A percentile compares a stretch with the other conserved stretches of the same genome.
Conservation (phyloP, 2,888 invertebrate species). For the Papilio demoleus region DNA sequence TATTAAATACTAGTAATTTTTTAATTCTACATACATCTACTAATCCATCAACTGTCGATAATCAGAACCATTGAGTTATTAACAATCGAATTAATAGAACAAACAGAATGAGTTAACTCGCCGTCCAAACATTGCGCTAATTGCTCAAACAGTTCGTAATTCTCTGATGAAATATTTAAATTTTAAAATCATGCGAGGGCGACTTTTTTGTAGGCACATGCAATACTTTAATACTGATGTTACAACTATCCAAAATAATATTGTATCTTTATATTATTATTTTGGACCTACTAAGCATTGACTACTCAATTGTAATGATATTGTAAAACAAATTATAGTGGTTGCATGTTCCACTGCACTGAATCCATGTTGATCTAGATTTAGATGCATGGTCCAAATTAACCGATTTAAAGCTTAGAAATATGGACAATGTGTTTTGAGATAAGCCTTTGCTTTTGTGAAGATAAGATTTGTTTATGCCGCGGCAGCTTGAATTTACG, state of each 20-base stretch:
- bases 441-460: constrained; percentile 60
- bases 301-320: background rate
- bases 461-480: constrained; percentile 75
- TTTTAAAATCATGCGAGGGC: constrained; percentile 61
- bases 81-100: constrained; percentile 59
- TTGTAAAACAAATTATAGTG: background rate
- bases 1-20: too few species aligned
- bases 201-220: too few species aligned
- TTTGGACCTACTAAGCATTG: too few species aligned
- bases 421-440: constrained; percentile 60
- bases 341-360: constrained; percentile 4
- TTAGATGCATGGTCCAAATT: constrained; percentile 23
- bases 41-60: background rate
- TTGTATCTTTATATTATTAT: too few species aligned
- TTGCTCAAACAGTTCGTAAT: constrained; percentile 66
- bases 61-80: constrained; percentile 6
- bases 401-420: constrained; percentile 29
- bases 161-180: constrained; percentile 65
- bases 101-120: constrained; percentile 60
- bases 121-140: constrained; percentile 60
- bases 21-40: too few species aligned
- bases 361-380: background rate
- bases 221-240: too few species aligned
- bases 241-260: too few species aligned
- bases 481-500: constrained; percentile 66